Conservation (phyloP, 2,888 invertebrate genomes). For the Hirtodrosophila confusa region DNA sequence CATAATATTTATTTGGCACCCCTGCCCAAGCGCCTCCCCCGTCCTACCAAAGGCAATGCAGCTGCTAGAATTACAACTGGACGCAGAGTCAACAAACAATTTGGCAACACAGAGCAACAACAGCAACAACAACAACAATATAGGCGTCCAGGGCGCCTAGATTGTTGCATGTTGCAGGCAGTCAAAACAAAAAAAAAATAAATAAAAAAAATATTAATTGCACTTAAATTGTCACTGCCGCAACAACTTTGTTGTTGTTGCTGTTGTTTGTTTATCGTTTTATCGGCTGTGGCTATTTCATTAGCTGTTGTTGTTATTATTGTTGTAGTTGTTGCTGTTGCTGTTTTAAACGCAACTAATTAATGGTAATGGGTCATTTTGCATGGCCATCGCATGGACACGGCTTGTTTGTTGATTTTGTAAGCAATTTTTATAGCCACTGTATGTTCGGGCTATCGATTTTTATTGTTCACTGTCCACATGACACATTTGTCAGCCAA, state of each 20-base stretch:
- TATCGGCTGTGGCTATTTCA: constrained; percentile 67
- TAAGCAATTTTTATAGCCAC: constrained; percentile 59
- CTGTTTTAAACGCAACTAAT: constrained; percentile 74
- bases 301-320: constrained; percentile 53
- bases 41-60: background rate
- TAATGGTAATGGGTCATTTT: constrained; percentile 77
- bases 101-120: constrained; percentile 26
- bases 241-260: constrained; percentile 39
- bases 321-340: constrained; percentile 26
- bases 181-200: constrained; percentile 12
- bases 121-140: constrained; percentile 15
- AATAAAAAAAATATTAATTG: constrained; percentile 63
- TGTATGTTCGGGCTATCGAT: constrained; percentile 55
- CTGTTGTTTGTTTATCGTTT: constrained; percentile 67
- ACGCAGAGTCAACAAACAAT: constrained; percentile 53
- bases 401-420: constrained; percentile 77
- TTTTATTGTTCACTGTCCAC: constrained; percentile 48
- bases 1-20: constrained; percentile 58
- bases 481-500: constrained; percentile 46
- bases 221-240: constrained; percentile 76
- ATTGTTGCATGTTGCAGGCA: constrained; percentile 68
- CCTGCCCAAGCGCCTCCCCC: too few species aligned
- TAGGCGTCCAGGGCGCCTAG: constrained; percentile 30
- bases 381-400: constrained; percentile 74
- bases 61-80: constrained; percentile 22